Conservation (phyloP, 2,888 invertebrate species). For the Dichetophora obliterata region DNA sequence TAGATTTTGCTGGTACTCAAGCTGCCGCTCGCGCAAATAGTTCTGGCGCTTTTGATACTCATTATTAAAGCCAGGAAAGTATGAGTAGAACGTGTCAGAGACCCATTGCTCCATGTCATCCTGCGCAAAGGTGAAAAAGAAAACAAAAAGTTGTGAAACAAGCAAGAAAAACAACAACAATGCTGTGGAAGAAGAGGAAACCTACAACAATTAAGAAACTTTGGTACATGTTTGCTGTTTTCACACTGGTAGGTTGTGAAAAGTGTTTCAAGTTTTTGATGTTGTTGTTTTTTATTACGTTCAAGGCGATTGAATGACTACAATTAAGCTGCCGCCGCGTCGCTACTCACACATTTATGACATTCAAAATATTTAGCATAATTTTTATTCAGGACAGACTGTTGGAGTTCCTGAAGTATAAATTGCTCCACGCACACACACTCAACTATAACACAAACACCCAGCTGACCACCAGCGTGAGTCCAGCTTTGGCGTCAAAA, state of each 20-base stretch:
- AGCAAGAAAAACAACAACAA: background rate
- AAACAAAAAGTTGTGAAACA: background rate
- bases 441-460: background rate
- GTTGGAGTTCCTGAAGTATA: background rate
- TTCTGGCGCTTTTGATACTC: conserved; percentile 66
- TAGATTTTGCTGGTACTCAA: conserved; percentile 67
- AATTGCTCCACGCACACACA: background rate
- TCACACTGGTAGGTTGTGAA: conserved; percentile 11
- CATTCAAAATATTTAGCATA: conserved; percentile 50
- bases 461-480: background rate
- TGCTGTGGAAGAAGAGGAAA: conserved; percentile 47
- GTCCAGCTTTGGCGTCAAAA: too few relatives aligned
- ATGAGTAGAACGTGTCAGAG: conserved; percentile 68
- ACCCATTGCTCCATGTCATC: conserved; percentile 70
- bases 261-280: background rate
- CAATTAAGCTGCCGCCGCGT: conserved; percentile 50
- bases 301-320: conserved; percentile 52
- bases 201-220: conserved; percentile 65
- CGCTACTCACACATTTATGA: conserved; percentile 36
- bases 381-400: conserved; percentile 54
- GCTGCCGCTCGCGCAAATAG: conserved; percentile 63
- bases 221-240: conserved; percentile 56
- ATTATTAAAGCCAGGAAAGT: conserved; percentile 69
- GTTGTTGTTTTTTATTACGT: conserved; percentile 41
- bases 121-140: conserved; percentile 48